Evolutionary conservation across 2,113 vertebrate genomes (phyloP).

Genomic region (Gila orcuttii): DNA sequence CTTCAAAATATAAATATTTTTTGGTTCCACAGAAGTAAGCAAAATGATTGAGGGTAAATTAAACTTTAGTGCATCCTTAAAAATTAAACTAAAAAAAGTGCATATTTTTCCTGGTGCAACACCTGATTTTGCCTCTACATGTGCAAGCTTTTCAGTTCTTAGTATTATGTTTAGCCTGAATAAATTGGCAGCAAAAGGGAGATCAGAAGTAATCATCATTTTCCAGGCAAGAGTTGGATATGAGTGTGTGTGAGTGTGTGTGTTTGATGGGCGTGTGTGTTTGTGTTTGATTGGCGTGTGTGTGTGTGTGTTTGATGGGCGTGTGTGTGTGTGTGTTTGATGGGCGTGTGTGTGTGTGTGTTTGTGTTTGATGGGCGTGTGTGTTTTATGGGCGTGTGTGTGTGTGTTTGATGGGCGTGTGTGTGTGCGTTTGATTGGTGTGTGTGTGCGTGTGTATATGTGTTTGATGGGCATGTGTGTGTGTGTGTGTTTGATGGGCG

Average conservation of each 20-base stretch:
- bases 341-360: too few species aligned
- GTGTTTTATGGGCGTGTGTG: too few species aligned
- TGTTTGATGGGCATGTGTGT: background rate
- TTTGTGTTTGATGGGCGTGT: too few species aligned
- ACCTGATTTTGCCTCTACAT: background rate
- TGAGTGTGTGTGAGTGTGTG: background rate
- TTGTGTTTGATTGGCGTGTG: background rate
- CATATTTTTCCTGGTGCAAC: background rate
- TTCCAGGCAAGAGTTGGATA: background rate
- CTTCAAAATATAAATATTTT: too few species aligned
- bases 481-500: background rate
- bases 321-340: too few species aligned
- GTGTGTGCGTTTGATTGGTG: too few species aligned
- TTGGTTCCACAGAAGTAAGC: too few species aligned
- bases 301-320: too few species aligned
- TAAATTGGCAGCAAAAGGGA: conserved; percentile 8
- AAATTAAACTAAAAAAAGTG: too few species aligned
- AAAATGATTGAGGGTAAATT: background rate
- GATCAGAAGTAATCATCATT: background rate
- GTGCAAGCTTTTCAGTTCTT: background rate
- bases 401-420: background rate
- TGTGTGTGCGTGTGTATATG: too few species aligned
- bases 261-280: too few species aligned
- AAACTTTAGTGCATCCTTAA: background rate
- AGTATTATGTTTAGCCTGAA: conserved; percentile 13